Base-by-base conservation (phyloP, 92 coral and sea anemone genomes). In the Actinostola sp. region DNA sequence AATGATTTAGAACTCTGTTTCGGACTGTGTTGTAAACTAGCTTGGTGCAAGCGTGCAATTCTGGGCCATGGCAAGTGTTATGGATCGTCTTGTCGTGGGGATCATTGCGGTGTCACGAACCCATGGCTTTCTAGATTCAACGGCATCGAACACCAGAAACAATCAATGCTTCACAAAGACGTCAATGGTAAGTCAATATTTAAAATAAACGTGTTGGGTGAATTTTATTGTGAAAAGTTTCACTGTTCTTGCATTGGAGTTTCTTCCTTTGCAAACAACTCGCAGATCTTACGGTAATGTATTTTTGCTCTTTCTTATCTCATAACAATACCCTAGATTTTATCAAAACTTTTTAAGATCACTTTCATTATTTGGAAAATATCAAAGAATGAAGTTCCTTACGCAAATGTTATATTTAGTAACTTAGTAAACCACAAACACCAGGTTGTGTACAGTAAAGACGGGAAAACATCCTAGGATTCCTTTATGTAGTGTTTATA, bases 31-130 rank as follows among this genome's bases (percentile, higher is more conserved):
- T 94, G 98, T 70, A 69, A 62, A n/a, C 28, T 76, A 35, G 58
- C 69, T 57, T 88, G 98, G 97, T 94, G 98, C 70, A 75, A 63
- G n/a, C 86, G 71, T 34, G 90, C 87, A 2, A 24, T 84, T 24
- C 56, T 88, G 24, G 75, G 36, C 16, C 46, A 52, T 12, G 54
- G 55, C 15, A 70, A 83, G 43, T 94, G 98, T 41, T 85, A 76
- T 66, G 95, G 89, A 0, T 20, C 53, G 32, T 21, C 63, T 8
- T 71, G 81, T 14, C 53, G 46, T 61, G 79, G 75, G 21, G 69
- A 26, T 14, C 54, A 61, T 27, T 73, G 79, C 67, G 42, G 70
- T 42, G 29, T 30, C 36, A 66, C 58, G 31, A 66, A 29, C 13
- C 38, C 41, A 19, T n/a, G n/a, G n/a, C n/a, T n/a, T n/a, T n/a